Evolutionary conservation across 2,797 vertebrate genomes (phyloP).

Genomic region (Protonibea diacanthus): DNA sequence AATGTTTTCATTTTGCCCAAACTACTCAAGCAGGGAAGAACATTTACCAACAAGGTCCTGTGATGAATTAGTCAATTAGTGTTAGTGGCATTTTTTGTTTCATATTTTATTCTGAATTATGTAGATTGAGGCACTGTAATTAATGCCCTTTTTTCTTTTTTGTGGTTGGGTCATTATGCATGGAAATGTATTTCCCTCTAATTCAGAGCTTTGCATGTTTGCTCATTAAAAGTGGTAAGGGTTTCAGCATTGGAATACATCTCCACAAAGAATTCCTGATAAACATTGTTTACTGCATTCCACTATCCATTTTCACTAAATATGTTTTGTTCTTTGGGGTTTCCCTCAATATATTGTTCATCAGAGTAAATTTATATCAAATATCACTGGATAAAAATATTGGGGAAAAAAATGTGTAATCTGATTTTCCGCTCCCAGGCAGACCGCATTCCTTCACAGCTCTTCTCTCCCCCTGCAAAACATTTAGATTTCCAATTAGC

Average conservation of each 20-base stretch:
- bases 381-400: conserved; percentile 40
- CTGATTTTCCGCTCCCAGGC: conserved; percentile 59
- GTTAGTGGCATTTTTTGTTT: conserved; percentile 77
- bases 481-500: conserved; percentile 98
- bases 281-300: conserved; percentile 40
- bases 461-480: conserved; percentile 85
- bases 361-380: conserved; percentile 31
- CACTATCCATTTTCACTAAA: conserved; percentile 12
- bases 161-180: conserved; percentile 72
- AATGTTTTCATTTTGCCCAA: conserved; percentile 79
- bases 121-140: conserved; percentile 80
- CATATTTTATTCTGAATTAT: conserved; percentile 84
- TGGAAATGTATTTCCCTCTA: conserved; percentile 77
- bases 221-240: conserved; percentile 78
- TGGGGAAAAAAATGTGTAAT: conserved; percentile 50
- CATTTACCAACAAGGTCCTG: conserved; percentile 77
- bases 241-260: conserved; percentile 58
- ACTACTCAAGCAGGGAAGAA: conserved; percentile 76
- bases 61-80: conserved; percentile 86
- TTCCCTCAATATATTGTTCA: conserved; percentile 21
- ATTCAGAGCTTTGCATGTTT: conserved; percentile 63
- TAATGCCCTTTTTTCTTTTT: conserved; percentile 71
- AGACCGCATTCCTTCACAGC: conserved; percentile 58
- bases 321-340: conserved; percentile 29
- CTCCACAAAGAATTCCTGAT: conserved; percentile 42